Percentiles rank a stretch among this genome's conserved stretches.
Conservation (phyloP, 1,140 invertebrate species). For the Heliconius hewitsoni region DNA sequence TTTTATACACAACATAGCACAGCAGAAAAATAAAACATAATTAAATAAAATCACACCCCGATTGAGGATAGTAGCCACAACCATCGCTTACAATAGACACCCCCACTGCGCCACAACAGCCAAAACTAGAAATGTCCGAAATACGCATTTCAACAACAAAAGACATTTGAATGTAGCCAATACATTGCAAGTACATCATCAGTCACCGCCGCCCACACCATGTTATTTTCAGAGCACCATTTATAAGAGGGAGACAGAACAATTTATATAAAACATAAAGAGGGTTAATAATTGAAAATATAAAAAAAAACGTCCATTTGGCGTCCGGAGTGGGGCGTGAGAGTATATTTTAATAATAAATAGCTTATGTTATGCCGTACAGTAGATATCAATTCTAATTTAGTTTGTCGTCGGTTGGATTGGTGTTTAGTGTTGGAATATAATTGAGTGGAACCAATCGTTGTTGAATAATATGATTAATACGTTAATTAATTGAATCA, state of each 20-base stretch:
- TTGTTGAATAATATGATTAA: background rate
- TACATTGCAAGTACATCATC: constrained; percentile 43
- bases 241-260: constrained; percentile 72
- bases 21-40: too few relatives aligned
- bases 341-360: constrained; percentile 75
- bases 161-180: constrained; percentile 22
- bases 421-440: background rate
- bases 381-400: constrained; percentile 43
- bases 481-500: background rate
- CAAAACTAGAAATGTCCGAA: background rate
- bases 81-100: too few relatives aligned
- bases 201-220: constrained; percentile 66
- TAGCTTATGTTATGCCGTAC: constrained; percentile 42
- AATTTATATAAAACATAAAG: constrained; percentile 75
- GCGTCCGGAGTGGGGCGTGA: constrained; percentile 48
- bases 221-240: constrained; percentile 58
- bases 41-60: too few relatives aligned
- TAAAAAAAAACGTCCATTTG: constrained; percentile 69
- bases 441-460: constrained; percentile 25
- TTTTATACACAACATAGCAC: too few relatives aligned
- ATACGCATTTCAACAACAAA: background rate
- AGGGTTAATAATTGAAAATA: constrained; percentile 74
- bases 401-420: constrained; percentile 20
- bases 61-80: too few relatives aligned
- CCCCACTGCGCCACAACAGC: too few relatives aligned